Percentiles rank a stretch among this genome's conserved stretches.
phyloP scores from a whole-genome alignment of 1,140 invertebrate species.

The Xylocopa sonorina region DNA sequence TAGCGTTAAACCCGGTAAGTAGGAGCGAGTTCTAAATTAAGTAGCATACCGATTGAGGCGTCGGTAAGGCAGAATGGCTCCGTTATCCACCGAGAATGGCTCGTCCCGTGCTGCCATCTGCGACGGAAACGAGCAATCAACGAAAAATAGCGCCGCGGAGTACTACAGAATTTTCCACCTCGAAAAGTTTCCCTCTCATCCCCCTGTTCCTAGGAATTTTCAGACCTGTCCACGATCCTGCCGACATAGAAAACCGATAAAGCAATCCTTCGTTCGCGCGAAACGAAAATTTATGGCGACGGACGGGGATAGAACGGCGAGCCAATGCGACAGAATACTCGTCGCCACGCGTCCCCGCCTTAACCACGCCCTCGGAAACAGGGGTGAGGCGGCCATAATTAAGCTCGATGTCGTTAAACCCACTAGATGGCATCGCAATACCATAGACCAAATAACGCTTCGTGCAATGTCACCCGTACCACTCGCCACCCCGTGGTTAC shows the following conservation, averaged over 20 bases:
- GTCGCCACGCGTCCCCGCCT: conserved; percentile 53
- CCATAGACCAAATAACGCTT: conserved; percentile 27
- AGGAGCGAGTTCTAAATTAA: conserved; percentile 71
- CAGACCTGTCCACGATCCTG: background rate
- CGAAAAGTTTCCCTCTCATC: background rate
- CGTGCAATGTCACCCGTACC: conserved; percentile 19
- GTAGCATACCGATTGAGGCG: conserved; percentile 66
- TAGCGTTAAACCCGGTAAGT: conserved; percentile 73
- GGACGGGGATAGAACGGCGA: background rate
- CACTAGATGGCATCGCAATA: conserved; percentile 78
- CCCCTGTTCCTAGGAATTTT: background rate
- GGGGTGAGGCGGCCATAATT: conserved; percentile 80
- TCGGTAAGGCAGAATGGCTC: conserved; percentile 74
- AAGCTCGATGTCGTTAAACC: conserved; percentile 73
- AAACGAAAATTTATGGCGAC: background rate
- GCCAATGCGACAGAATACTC: conserved; percentile 45
- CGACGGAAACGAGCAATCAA: conserved; percentile 42
- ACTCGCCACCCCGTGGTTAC: background rate
- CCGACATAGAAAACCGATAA: rapidly evolving
- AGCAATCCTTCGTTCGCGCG: background rate
- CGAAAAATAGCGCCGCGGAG: conserved; percentile 63
- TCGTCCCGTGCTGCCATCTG: conserved; percentile 75
- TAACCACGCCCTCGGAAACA: conserved; percentile 70
- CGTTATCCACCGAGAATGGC: conserved; percentile 63
- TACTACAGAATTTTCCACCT: conserved; percentile 52